Percentiles rank a stretch among this genome's conserved stretches.
Evolutionary conservation across 2,113 vertebrate species (phyloP).

Genomic region (Lontra canadensis): DNA sequence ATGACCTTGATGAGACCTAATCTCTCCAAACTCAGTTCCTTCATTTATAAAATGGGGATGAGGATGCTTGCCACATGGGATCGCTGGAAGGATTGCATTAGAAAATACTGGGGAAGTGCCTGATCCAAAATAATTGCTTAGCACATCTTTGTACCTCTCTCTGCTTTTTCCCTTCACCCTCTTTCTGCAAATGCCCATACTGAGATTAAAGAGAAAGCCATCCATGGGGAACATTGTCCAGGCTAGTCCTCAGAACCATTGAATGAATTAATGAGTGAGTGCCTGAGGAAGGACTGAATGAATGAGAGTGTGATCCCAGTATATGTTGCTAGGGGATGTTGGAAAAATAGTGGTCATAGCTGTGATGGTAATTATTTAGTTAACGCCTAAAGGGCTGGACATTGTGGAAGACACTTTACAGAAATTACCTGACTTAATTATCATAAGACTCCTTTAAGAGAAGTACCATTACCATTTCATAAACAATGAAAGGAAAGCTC

Average conservation of each 20-base stretch:
- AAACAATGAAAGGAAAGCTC: neutral
- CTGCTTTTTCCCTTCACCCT: neutral
- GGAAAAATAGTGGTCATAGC: neutral
- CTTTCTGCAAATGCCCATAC: neutral
- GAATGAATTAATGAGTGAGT: neutral
- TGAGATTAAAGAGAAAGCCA: neutral
- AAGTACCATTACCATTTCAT: neutral
- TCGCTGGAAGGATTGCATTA: neutral
- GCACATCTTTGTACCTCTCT: neutral
- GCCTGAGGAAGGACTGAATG: neutral
- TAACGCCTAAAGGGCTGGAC: neutral
- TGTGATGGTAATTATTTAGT: neutral
- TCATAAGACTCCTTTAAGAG: neutral
- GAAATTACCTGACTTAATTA: neutral
- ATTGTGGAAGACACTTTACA: neutral
- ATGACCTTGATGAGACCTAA: neutral
- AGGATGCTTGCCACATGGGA: neutral
- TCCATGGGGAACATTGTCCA: neutral
- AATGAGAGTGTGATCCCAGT: neutral
- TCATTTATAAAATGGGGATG: neutral
- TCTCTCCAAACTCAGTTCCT: neutral
- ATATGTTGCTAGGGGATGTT: neutral
- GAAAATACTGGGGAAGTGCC: neutral
- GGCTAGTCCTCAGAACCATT: neutral
- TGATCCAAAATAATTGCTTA: neutral